Conservation (phyloP, 2,797 vertebrate genomes). For the Tangara arthus region DNA sequence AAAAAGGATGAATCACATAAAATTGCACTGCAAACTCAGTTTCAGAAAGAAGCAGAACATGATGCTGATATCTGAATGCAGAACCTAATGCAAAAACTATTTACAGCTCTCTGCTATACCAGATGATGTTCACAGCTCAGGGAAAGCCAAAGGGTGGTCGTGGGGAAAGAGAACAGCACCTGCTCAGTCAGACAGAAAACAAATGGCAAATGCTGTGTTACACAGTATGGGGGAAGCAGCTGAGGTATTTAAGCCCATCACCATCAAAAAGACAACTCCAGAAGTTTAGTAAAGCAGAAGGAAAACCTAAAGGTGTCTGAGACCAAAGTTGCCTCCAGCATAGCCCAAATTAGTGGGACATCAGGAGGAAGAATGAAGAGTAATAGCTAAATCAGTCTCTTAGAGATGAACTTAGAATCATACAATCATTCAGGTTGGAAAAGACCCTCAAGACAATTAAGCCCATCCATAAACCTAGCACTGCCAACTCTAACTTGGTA, state of each 20-base stretch:
- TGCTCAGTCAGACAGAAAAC: background rate
- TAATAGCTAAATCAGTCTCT: background rate
- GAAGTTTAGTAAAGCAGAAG: background rate
- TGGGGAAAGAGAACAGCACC: background rate
- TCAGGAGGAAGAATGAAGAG: background rate
- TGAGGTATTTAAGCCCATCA: background rate
- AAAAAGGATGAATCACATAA: background rate
- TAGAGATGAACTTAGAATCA: background rate
- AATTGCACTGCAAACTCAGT: background rate
- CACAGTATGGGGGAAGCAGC: background rate
- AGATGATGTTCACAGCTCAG: background rate
- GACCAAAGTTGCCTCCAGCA: background rate
- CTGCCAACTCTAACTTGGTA: background rate
- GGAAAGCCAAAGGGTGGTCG: background rate
- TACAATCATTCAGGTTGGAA: background rate
- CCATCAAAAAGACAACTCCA: rapidly evolving
- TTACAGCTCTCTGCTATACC: background rate
- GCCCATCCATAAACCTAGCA: background rate
- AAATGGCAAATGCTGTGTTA: background rate
- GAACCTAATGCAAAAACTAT: background rate
- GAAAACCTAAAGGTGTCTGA: background rate
- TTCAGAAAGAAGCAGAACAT: background rate
- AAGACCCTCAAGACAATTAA: background rate
- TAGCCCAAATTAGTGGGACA: background rate
- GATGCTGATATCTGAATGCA: background rate